Evolutionary conservation across 1,140 invertebrate genomes (phyloP), one percentile per base, ranked within the genome.

Genomic region (Apis laboriosa): DNA sequence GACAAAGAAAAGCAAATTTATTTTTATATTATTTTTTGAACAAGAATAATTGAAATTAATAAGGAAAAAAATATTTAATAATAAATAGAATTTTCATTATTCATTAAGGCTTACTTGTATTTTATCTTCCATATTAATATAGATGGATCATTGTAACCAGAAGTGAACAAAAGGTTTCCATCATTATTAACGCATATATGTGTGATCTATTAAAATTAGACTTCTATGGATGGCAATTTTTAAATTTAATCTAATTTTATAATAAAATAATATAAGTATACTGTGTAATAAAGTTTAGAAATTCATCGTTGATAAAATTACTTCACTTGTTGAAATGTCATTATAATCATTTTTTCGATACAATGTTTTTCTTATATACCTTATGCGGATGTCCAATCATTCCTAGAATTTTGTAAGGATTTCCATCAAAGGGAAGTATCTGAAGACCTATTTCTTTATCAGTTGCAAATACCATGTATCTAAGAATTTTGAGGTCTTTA

Each of bases 341-440:
- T 34, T 34, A 34, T 43, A 4, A 43, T 43, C 34, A 43, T 43
- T 43, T 43, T 34, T 34, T 34, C 34, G 34, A 3, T 17, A 56
- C 15, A 56, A 53, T 21, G 11, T 71, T 53, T n/a, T 43, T 55
- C 21, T 2, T 15, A 63, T 2, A 75, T 89, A 95, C 95, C 90
- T 95, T 92, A 64, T 91, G 88, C 7, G 97, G 96, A 93, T 97
- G 97, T 51, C 95, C 96, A 43, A 96, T 93, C 34, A 96, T 92
- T 8, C 95, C 96, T 75, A 96, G 94, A 84, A 95, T 95, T 89
- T 96, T 96, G 91, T 95, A 97, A 34, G 96, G 97, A 92, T 97
- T 97, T 9, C 97, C 97, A 92, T 96, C 96, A 0, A 96, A 89
- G 9, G 96, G 96, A 85, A 96, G 90, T 79, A 96, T 95, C 89